Evolutionary conservation across 2,113 vertebrate genomes (phyloP).

Genomic region (Pseudorhombus dupliciocellatus): DNA sequence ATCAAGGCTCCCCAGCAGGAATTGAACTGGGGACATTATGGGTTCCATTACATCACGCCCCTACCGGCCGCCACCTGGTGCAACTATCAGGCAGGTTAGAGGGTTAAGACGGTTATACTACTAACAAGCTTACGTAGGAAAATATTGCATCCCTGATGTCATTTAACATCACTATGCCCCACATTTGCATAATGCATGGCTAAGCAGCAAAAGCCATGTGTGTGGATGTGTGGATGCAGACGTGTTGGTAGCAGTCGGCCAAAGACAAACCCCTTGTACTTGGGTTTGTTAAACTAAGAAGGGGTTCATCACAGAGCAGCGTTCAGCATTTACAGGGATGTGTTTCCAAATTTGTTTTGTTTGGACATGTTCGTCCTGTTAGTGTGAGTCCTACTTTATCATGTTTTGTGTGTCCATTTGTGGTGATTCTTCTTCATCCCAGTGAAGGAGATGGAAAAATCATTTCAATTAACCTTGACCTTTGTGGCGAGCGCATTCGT

Average conservation of each 20-base stretch:
- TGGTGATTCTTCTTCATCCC: background rate
- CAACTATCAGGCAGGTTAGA: background rate
- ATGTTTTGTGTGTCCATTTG: background rate
- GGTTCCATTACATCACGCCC: background rate
- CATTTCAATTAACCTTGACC: background rate
- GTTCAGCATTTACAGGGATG: too few species aligned
- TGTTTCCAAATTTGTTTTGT: too few species aligned
- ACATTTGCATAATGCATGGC: background rate
- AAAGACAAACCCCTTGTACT: too few species aligned
- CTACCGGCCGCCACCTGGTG: background rate
- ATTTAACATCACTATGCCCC: background rate
- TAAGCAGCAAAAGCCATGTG: too few species aligned
- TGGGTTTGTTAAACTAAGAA: too few species aligned
- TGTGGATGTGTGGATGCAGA: too few species aligned
- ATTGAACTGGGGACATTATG: background rate
- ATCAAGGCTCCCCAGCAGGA: background rate
- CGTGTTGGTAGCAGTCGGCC: too few species aligned
- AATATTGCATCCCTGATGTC: background rate
- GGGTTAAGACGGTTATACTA: background rate
- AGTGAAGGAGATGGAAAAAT: background rate
- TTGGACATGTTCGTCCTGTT: too few species aligned
- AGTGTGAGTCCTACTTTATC: background rate
- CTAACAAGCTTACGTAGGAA: background rate
- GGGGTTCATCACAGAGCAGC: too few species aligned
- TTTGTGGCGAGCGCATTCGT: constrained; percentile 29